A percentile compares a stretch with the other conserved stretches of the same genome.
phyloP scores from a whole-genome alignment of 2,113 vertebrate genomes.

The Hippopotamus amphibius region DNA sequence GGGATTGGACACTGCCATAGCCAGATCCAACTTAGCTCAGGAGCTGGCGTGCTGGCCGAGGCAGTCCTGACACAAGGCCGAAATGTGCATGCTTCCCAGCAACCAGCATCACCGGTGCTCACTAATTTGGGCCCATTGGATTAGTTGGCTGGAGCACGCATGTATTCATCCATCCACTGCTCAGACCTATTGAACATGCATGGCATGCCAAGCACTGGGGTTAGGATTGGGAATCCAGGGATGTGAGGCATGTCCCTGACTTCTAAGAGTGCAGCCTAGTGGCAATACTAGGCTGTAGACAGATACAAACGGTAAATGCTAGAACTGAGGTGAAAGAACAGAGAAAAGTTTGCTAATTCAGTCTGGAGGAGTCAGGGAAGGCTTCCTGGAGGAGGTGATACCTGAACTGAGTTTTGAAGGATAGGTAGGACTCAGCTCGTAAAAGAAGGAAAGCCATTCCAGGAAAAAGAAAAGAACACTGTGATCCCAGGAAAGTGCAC shows the following conservation, averaged over 20 bases:
- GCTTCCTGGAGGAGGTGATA: not conserved
- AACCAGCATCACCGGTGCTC: not conserved
- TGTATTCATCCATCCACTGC: too few relatives aligned
- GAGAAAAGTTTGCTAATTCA: not conserved
- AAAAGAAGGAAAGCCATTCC: not conserved
- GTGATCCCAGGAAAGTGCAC: not conserved
- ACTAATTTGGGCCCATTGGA: not conserved
- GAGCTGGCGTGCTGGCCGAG: not conserved
- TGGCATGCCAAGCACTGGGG: not conserved
- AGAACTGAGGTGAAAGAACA: not conserved
- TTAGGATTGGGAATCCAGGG: not conserved
- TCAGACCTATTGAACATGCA: not conserved
- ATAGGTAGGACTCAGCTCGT: not conserved
- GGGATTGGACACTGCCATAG: not conserved
- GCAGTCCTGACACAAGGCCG: not conserved
- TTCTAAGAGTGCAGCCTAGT: not conserved
- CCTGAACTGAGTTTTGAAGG: constrained; percentile 13
- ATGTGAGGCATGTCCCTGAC: not conserved
- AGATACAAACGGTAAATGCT: not conserved
- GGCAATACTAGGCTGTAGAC: not conserved
- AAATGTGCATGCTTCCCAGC: not conserved
- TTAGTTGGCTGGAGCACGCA: not conserved
- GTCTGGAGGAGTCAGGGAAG: not conserved
- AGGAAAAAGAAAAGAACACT: not conserved
- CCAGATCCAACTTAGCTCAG: not conserved